A percentile compares a stretch with the other conserved stretches of the same genome.
phyloP scores from a whole-genome alignment of 2,113 vertebrate genomes.

The Zeus faber region DNA sequence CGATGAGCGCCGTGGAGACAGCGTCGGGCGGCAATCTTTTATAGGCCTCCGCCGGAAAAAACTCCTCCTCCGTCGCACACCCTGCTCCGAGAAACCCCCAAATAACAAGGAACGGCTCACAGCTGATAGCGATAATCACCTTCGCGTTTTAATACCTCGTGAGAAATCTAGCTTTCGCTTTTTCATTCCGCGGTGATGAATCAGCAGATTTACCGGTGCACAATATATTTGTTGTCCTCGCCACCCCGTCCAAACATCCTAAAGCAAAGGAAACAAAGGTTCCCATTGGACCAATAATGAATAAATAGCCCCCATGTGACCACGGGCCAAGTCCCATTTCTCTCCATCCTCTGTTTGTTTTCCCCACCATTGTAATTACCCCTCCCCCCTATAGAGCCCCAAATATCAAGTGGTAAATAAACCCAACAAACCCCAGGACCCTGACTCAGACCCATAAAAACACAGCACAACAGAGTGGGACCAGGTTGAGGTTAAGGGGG shows the following conservation, averaged over 20 bases:
- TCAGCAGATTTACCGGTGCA: slow-evolving; percentile 40
- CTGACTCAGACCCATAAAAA: slow-evolving; percentile 69
- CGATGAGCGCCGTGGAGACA: too few species aligned
- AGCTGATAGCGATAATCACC: neutral
- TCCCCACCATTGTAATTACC: slow-evolving; percentile 73
- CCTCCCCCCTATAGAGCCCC: slow-evolving; percentile 41
- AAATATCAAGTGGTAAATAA: slow-evolving; percentile 63
- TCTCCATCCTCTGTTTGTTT: slow-evolving; percentile 70
- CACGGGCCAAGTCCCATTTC: slow-evolving; percentile 54
- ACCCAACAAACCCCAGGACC: slow-evolving; percentile 60
- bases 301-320: slow-evolving; percentile 73
- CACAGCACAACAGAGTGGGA: slow-evolving; percentile 37
- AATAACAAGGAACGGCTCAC: neutral
- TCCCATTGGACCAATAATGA: slow-evolving; percentile 66
- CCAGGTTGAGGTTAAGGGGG: slow-evolving; percentile 20
- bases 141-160: slow-evolving; percentile 21
- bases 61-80: slow-evolving; percentile 23
- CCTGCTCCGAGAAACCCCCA: slow-evolving; percentile 39
- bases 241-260: slow-evolving; percentile 58
- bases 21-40: too few species aligned
- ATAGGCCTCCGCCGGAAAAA: too few species aligned
- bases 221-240: slow-evolving; percentile 39
- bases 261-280: slow-evolving; percentile 56
- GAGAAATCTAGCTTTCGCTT: slow-evolving; percentile 1
- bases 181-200: slow-evolving; percentile 32